A percentile compares a stretch with the other conserved stretches of the same genome.
These are phyloP conservation scores for Pinctada fucata DNA, from an alignment of 2,888 invertebrate genomes.

Conservation along the genomic window DNA sequence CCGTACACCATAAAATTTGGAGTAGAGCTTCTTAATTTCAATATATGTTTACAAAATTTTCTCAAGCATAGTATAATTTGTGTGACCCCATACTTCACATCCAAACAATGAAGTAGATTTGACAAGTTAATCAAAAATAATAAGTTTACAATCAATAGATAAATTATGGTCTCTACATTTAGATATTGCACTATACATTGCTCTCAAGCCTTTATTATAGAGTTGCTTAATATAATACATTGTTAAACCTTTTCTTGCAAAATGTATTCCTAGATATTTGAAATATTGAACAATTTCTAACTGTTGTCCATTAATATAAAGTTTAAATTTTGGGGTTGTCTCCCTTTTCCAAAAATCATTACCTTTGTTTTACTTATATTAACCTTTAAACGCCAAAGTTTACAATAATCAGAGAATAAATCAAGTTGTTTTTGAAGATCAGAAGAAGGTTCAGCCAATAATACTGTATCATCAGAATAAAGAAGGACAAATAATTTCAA, in stretches of 20 bases:
- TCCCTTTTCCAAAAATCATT: conserved; percentile 4
- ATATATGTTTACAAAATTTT: background rate
- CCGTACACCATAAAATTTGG: background rate
- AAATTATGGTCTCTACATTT: background rate
- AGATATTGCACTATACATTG: background rate
- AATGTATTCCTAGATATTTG: background rate
- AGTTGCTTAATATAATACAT: background rate
- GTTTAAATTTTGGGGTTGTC: background rate
- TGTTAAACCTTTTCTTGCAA: background rate
- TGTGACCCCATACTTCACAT: too few species aligned
- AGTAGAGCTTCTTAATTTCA: background rate
- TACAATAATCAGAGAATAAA: too few species aligned
- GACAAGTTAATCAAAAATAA: background rate
- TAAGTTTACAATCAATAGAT: background rate
- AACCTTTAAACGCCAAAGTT: too few species aligned
- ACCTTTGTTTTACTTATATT: background rate
- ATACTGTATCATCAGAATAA: too few species aligned
- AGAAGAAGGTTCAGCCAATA: too few species aligned
- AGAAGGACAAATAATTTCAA: too few species aligned
- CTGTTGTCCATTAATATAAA: background rate
- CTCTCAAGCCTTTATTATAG: background rate
- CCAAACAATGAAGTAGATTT: too few species aligned
- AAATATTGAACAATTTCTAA: background rate
- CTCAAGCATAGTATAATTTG: too few species aligned
- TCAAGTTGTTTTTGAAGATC: too few species aligned